These are phyloP conservation scores for Spilosoma lubricipeda DNA, from an alignment of 2,888 invertebrate species.

Conservation along the genomic window DNA sequence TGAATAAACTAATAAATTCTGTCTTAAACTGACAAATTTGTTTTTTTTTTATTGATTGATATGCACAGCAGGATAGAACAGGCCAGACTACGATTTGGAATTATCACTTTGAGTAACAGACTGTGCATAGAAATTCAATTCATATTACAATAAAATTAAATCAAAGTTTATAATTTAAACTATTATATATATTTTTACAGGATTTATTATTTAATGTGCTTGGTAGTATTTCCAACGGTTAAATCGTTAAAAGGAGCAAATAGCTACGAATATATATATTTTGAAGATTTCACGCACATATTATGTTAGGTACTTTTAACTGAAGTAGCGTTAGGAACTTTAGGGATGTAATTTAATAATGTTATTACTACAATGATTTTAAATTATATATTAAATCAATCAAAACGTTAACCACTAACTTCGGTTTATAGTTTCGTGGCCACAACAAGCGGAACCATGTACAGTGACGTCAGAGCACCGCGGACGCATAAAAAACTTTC, in stretches of 20 bases:
- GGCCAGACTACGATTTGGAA: too few relatives aligned
- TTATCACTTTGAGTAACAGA: too few relatives aligned
- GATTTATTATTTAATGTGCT: not conserved
- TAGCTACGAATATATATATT: not conserved
- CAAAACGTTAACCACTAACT: constrained; percentile 2
- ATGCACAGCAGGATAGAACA: too few relatives aligned
- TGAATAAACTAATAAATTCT: too few relatives aligned
- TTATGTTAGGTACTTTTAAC: not conserved
- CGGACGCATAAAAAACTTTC: constrained; percentile 72
- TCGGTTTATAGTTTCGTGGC: constrained; percentile 30
- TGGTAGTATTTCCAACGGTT: not conserved
- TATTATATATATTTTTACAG: not conserved
- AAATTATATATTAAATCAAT: not conserved
- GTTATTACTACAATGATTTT: not conserved
- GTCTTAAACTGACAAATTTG: too few relatives aligned
- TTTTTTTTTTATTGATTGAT: too few relatives aligned
- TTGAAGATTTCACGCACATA: not conserved
- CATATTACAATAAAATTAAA: too few relatives aligned
- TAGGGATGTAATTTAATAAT: too few relatives aligned
- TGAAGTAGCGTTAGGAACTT: not conserved
- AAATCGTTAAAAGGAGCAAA: not conserved
- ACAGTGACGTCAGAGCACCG: constrained; percentile 55
- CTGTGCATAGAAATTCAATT: too few relatives aligned
- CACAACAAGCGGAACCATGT: constrained; percentile 55
- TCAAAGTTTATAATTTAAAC: too few relatives aligned